These are phyloP conservation scores for Epinephelus cyanopodus DNA, from an alignment of 2,113 vertebrate genomes.

Conservation along the genomic window DNA sequence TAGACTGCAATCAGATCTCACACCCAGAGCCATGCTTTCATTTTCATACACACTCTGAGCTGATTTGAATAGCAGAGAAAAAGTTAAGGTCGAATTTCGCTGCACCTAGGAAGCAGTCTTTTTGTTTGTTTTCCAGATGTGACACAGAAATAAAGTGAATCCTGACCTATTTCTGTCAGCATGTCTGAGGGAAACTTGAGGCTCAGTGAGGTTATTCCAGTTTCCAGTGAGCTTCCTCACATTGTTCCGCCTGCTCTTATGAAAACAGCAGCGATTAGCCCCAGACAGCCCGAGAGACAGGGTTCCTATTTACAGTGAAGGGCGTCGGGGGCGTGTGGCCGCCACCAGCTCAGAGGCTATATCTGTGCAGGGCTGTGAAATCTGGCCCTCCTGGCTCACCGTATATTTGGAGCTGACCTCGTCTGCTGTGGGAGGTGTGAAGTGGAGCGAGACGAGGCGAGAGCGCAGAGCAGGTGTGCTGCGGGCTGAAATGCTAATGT, in stretches of 20 bases:
- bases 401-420: slow-evolving; percentile 23
- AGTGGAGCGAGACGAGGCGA: slow-evolving; percentile 6
- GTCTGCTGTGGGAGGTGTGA: slow-evolving; percentile 38
- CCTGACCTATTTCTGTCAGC: slow-evolving; percentile 23
- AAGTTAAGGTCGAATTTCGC: too few relatives aligned
- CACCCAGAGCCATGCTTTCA: background rate
- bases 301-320: slow-evolving; percentile 38
- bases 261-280: slow-evolving; percentile 29
- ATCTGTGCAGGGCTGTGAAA: slow-evolving; percentile 31
- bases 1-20: background rate
- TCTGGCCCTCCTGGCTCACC: slow-evolving; percentile 4
- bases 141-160: background rate
- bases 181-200: background rate
- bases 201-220: slow-evolving; percentile 15
- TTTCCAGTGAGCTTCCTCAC: slow-evolving; percentile 33
- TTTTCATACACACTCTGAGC: background rate
- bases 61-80: too few relatives aligned
- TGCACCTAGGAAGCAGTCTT: too few relatives aligned
- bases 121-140: too few relatives aligned
- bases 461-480: background rate
- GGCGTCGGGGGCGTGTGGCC: background rate
- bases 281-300: slow-evolving; percentile 30
- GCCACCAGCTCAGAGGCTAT: slow-evolving; percentile 19
- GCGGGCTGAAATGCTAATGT: background rate
- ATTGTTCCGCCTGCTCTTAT: slow-evolving; percentile 41